phyloP scores from a whole-genome alignment of 2,113 vertebrate genomes.

The Rynchops niger region DNA sequence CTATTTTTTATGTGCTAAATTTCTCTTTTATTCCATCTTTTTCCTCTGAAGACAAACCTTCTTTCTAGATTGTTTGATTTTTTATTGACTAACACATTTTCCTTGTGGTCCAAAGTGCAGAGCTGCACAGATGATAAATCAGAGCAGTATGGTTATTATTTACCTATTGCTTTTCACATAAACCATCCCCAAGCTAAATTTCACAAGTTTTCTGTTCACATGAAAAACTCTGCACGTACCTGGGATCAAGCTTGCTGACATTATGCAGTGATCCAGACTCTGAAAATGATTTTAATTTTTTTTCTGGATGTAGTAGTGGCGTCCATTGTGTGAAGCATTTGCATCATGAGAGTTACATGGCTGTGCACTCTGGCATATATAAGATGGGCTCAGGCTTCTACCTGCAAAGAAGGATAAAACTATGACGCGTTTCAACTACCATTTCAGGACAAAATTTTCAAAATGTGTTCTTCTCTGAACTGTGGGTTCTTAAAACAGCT shows the following conservation, averaged over 20 bases:
- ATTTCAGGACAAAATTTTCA: not conserved
- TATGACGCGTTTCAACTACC: not conserved
- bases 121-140: not conserved
- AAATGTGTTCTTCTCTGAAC: not conserved
- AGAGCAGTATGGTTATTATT: not conserved
- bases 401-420: not conserved
- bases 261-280: not conserved
- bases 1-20: not conserved
- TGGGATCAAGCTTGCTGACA: not conserved
- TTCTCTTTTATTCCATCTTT: not conserved
- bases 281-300: not conserved
- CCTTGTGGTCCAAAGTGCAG: not conserved
- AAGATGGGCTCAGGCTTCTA: not conserved
- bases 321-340: not conserved
- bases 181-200: not conserved
- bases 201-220: not conserved
- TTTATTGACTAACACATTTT: not conserved
- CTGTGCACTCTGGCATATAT: not conserved
- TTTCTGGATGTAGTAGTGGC: not conserved
- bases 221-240: not conserved
- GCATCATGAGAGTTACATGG: not conserved
- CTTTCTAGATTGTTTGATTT: rapidly evolving
- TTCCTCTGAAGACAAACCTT: not conserved
- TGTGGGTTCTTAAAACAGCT: not conserved
- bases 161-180: not conserved